These are phyloP conservation scores for Netelia fuscicornis DNA, from an alignment of 2,888 invertebrate species.

Conservation along the genomic window DNA sequence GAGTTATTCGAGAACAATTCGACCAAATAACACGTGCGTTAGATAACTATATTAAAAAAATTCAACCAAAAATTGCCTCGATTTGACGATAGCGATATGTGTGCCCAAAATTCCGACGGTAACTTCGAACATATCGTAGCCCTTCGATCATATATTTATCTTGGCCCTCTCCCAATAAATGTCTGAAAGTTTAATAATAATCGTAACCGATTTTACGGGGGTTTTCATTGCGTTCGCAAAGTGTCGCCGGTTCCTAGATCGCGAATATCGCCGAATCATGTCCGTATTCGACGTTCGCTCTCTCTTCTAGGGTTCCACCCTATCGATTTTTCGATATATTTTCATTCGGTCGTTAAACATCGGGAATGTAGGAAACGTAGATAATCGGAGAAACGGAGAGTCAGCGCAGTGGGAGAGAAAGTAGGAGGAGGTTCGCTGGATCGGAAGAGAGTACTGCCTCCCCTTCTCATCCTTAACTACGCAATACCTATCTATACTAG, in stretches of 20 bases:
- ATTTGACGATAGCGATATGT: conserved; percentile 30
- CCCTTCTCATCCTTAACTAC: too few relatives aligned
- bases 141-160: not conserved
- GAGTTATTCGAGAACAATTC: too few relatives aligned
- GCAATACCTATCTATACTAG: too few relatives aligned
- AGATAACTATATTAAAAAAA: not conserved
- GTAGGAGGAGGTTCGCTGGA: conserved; percentile 20
- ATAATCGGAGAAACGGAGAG: conserved; percentile 43
- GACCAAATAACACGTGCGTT: not conserved
- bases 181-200: conserved; percentile 53
- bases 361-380: conserved; percentile 28
- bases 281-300: not conserved
- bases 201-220: conserved; percentile 44
- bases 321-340: conserved; percentile 44
- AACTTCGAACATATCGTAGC: not conserved
- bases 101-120: not conserved
- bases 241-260: conserved; percentile 35
- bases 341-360: conserved; percentile 61
- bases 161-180: not conserved
- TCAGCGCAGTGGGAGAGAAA: conserved; percentile 20
- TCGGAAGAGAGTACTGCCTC: conserved; percentile 2
- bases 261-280: conserved; percentile 40
- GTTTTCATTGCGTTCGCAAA: conserved; percentile 6
- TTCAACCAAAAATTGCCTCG: not conserved
- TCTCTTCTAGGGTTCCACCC: conserved; percentile 1